Evolutionary conservation across 1,140 invertebrate species (phyloP).

Genomic region (Neelides sp.): DNA sequence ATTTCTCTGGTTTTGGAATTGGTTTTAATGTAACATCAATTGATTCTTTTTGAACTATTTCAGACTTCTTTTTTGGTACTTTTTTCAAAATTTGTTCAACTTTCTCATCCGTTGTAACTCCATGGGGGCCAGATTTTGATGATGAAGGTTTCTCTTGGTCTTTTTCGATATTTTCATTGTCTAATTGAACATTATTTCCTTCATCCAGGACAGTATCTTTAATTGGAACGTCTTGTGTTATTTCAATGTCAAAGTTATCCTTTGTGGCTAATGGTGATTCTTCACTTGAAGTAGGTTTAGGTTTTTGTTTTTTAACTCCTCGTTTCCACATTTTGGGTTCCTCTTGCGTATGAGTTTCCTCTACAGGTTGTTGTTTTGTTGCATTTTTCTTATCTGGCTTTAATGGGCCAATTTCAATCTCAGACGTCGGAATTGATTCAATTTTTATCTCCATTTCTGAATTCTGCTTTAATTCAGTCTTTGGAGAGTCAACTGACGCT

Average conservation of each 20-base stretch:
- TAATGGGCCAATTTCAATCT: too few relatives aligned
- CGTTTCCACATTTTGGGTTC: slow-evolving; percentile 10
- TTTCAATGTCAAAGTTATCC: too few relatives aligned
- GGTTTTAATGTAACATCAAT: slow-evolving; percentile 8
- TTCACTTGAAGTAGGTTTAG: too few relatives aligned
- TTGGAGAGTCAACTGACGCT: too few relatives aligned
- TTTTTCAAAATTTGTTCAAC: neutral
- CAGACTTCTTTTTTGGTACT: neutral
- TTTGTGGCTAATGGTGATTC: too few relatives aligned
- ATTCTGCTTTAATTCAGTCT: too few relatives aligned
- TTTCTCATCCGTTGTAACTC: neutral
- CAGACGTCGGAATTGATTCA: too few relatives aligned
- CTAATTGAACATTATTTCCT: slow-evolving; percentile 9
- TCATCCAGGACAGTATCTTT: slow-evolving; percentile 37
- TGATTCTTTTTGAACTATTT: slow-evolving; percentile 28
- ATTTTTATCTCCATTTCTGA: too few relatives aligned
- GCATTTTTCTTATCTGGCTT: too few relatives aligned
- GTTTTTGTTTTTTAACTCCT: slow-evolving; percentile 33
- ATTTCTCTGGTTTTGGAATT: neutral
- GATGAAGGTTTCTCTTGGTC: slow-evolving; percentile 5
- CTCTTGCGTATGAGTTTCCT: neutral
- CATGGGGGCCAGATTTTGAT: neutral
- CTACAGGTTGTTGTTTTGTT: neutral
- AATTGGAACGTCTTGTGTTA: slow-evolving; percentile 37
- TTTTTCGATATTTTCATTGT: neutral